Evolutionary conservation across 2,797 vertebrate species (phyloP).

Genomic region (Neosalanx taihuensis): DNA sequence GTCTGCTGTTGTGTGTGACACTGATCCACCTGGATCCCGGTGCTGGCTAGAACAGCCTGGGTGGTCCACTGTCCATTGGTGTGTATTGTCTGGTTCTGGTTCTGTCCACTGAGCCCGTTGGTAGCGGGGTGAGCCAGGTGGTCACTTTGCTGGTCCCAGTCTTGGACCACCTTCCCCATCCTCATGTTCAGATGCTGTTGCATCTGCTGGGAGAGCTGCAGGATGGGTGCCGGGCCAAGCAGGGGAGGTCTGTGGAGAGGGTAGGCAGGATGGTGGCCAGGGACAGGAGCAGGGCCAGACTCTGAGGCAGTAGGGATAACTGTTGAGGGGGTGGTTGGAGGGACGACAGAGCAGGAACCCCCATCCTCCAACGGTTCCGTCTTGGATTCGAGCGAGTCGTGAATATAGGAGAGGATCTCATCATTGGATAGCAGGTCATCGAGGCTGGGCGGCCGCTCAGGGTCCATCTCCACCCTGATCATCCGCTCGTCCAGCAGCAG

Average conservation of each 20-base stretch:
- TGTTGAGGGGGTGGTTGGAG: slow-evolving; percentile 10
- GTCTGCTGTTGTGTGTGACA: slow-evolving; percentile 41
- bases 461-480: slow-evolving; percentile 75
- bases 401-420: slow-evolving; percentile 73
- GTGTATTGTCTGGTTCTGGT: slow-evolving; percentile 22
- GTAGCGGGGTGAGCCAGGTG: slow-evolving; percentile 20
- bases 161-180: slow-evolving; percentile 25
- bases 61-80: slow-evolving; percentile 58
- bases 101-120: slow-evolving; percentile 38
- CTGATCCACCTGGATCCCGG: slow-evolving; percentile 49
- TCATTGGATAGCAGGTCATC: slow-evolving; percentile 67
- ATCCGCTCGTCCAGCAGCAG: slow-evolving; percentile 78
- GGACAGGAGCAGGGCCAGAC: slow-evolving; percentile 20
- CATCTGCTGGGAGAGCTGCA: slow-evolving; percentile 71
- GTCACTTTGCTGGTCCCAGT: slow-evolving; percentile 47
- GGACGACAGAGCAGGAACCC: slow-evolving; percentile 1
- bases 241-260: slow-evolving; percentile 43
- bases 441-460: slow-evolving; percentile 56
- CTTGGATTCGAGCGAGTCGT: slow-evolving; percentile 62
- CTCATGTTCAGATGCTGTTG: slow-evolving; percentile 65
- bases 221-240: slow-evolving; percentile 55
- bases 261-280: slow-evolving; percentile 49
- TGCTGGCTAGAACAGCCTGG: slow-evolving; percentile 44
- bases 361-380: slow-evolving; percentile 13
- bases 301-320: slow-evolving; percentile 2